These are phyloP conservation scores for Calephelis virginiensis DNA, from an alignment of 1,140 invertebrate species.

Conservation along the genomic window DNA sequence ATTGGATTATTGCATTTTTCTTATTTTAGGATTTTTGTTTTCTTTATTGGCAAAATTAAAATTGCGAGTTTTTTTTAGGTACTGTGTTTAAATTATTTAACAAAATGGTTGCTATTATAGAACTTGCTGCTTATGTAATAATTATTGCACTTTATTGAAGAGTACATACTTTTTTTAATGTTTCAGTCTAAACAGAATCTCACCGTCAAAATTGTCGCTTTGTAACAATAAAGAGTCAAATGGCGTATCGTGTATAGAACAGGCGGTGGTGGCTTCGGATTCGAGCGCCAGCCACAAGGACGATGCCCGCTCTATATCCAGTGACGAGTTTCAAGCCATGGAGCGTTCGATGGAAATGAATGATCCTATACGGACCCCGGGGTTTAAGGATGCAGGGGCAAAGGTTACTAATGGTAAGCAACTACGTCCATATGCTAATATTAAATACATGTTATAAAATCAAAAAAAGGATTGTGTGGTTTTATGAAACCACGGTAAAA, in stretches of 20 bases:
- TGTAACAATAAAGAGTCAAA: slow-evolving; percentile 63
- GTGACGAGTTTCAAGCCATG: slow-evolving; percentile 71
- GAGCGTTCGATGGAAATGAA: slow-evolving; percentile 63
- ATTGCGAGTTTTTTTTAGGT: too few relatives aligned
- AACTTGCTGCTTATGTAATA: too few relatives aligned
- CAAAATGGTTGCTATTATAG: too few relatives aligned
- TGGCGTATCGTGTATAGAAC: slow-evolving; percentile 46
- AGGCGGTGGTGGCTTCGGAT: slow-evolving; percentile 54
- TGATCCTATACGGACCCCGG: slow-evolving; percentile 37
- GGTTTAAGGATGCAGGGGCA: slow-evolving; percentile 19
- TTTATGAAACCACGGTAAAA: too few relatives aligned
- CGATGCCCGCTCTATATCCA: slow-evolving; percentile 58
- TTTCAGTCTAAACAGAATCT: slow-evolving; percentile 70
- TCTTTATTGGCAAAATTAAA: too few relatives aligned
- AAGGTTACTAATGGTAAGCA: slow-evolving; percentile 25
- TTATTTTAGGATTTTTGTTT: too few relatives aligned
- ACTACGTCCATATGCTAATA: too few relatives aligned
- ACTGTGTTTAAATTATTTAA: too few relatives aligned
- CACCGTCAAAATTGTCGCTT: slow-evolving; percentile 66
- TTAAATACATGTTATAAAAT: too few relatives aligned
- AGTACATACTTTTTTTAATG: neutral
- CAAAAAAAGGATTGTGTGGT: too few relatives aligned
- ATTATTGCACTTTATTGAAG: too few relatives aligned
- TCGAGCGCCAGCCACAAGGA: slow-evolving; percentile 61
- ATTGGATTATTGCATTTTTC: too few relatives aligned